Evolutionary conservation across 2,888 invertebrate species (phyloP), one percentile per base, ranked within the genome.

Genomic region (Acleris literana): DNA sequence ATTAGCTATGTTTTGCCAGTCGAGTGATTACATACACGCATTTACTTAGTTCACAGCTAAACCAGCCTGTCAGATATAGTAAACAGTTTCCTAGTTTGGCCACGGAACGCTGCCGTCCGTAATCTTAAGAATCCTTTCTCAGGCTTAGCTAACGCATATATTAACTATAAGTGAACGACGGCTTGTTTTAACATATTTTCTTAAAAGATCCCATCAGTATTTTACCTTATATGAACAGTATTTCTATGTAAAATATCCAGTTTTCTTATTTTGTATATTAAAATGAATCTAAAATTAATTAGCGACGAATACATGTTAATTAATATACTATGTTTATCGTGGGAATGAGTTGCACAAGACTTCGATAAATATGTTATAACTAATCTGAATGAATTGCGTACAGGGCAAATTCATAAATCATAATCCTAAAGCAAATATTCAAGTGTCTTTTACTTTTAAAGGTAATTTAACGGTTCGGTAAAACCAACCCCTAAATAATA

Each of bases 121-220:
- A 44, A n/a, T 44, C n/a, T 44, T 16, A 25, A 44, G 17, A 62
- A 7, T 33, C 20, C 46, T n/a, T 46, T 61, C 33, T 4, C 53
- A 46, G 44, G 44, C n/a, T 54, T 46, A 16, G 1, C 0, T 29
- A n/a, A 54, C 54, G 54, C 54, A 62, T 62, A 62, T 48, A 22
- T 55, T 33, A 22, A 46, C 17, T 20, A 46, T 7, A 48, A 46
- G 48, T 46, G 54, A 48, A 33, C 33, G 46, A 20, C 46, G 46
- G 46, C 33, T 54, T 62, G 48, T 48, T 55, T 33, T 48, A n/a
- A 55, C 48, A 62, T 62, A 39, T 55, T 55, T 62, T n/a, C 48
- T 5, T 46, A 2, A 16, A 33, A 33, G 17, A 39, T 62, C 54
- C 55, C 62, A 33, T n/a, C 62, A 22, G 39, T 54, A n/a, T 5